These are phyloP conservation scores for Coboldia fuscipes DNA, from an alignment of 1,140 invertebrate genomes.

Conservation along the genomic window DNA sequence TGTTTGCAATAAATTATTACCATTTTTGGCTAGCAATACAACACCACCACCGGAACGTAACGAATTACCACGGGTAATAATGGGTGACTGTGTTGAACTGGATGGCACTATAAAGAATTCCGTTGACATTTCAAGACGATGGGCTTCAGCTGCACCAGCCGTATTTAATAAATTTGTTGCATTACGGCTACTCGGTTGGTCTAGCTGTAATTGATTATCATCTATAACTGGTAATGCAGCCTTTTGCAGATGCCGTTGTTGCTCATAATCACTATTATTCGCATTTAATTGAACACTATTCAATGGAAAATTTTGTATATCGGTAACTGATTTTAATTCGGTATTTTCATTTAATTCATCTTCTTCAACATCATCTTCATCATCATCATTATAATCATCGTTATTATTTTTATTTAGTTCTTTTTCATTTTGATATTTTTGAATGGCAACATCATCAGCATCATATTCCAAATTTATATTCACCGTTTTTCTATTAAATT, in stretches of 20 bases:
- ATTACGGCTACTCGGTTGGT: not conserved
- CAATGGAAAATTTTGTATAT: not conserved
- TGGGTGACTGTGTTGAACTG: slow-evolving; percentile 14
- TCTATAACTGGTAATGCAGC: not conserved
- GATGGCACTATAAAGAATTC: slow-evolving; percentile 49
- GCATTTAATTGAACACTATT: not conserved
- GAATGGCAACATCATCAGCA: not conserved
- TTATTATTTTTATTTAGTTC: not conserved
- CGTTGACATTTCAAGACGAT: slow-evolving; percentile 47
- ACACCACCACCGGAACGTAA: not conserved
- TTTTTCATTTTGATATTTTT: not conserved
- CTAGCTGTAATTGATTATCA: not conserved
- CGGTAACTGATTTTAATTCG: not conserved
- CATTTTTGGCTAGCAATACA: too few relatives aligned
- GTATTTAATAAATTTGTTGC: too few relatives aligned
- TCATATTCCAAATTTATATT: not conserved
- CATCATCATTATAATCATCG: not conserved
- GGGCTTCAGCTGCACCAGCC: slow-evolving; percentile 25
- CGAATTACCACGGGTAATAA: slow-evolving; percentile 10
- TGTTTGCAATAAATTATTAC: too few relatives aligned
- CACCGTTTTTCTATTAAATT: not conserved
- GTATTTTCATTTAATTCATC: not conserved
- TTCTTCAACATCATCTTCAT: not conserved
- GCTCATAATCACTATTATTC: not conserved
- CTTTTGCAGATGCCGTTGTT: not conserved